Evolutionary conservation across 2,888 invertebrate species (phyloP).

Genomic region (Caenorhabditis sp.): DNA sequence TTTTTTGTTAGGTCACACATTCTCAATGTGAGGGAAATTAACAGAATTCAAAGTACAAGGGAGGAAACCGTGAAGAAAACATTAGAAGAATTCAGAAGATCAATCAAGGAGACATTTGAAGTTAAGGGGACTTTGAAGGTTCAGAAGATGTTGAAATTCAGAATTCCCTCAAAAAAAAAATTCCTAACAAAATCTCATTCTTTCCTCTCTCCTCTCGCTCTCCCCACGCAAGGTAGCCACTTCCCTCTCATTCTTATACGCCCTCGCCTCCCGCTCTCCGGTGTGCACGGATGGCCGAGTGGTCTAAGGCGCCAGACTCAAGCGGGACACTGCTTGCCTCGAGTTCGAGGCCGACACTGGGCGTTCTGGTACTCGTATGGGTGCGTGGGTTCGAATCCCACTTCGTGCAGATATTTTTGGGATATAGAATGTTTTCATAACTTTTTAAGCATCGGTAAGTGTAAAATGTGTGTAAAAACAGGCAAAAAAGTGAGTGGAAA

Average conservation of each 20-base stretch:
- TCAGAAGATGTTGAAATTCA: neutral
- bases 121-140: neutral
- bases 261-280: neutral
- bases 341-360: constrained; percentile 65
- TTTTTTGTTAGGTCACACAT: neutral
- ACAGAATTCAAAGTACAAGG: constrained; percentile 11
- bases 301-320: constrained; percentile 84
- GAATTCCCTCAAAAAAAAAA: neutral
- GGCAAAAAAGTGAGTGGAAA: too few species aligned
- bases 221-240: neutral
- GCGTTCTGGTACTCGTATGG: constrained; percentile 77
- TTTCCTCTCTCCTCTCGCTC: neutral
- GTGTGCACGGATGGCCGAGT: constrained; percentile 83
- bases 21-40: neutral
- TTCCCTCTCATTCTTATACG: neutral
- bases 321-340: constrained; percentile 74
- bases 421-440: constrained; percentile 3
- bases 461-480: neutral
- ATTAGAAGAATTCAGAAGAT: neutral
- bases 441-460: neutral
- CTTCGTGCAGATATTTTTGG: constrained; percentile 70
- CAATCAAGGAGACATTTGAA: neutral
- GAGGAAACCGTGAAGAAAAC: neutral
- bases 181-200: neutral
- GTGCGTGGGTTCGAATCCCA: constrained; percentile 80